Percentiles rank a stretch among this genome's conserved stretches.
phyloP scores from a whole-genome alignment of 2,888 invertebrate genomes.

The Unio pictorum region DNA sequence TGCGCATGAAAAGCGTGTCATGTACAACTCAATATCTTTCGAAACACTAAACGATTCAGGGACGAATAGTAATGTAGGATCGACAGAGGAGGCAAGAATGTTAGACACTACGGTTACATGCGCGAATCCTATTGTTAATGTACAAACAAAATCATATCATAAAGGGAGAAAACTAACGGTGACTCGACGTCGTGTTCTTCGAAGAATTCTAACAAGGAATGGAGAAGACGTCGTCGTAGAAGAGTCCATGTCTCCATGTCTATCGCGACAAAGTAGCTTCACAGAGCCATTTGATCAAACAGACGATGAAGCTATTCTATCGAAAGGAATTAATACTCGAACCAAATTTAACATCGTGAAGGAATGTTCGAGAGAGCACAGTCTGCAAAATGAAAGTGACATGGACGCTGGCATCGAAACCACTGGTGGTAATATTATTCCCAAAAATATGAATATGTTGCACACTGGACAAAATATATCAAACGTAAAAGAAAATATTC shows the following conservation, averaged over 20 bases:
- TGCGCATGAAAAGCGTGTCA: conserved; percentile 31
- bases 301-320: conserved; percentile 21
- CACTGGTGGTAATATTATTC: no score
- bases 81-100: no score
- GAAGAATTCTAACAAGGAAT: conserved; percentile 55
- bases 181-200: conserved; percentile 55
- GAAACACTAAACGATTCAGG: conserved; percentile 10
- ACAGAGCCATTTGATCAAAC: conserved; percentile 44
- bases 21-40: conserved; percentile 31
- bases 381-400: no score
- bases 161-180: conserved; percentile 50
- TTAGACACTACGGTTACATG: no score
- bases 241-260: conserved; percentile 47
- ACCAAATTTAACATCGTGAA: background rate
- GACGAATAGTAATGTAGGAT: conserved; percentile 3
- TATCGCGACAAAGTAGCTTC: conserved; percentile 50
- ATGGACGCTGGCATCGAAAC: no score
- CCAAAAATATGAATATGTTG: no score
- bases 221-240: conserved; percentile 59
- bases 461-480: no score
- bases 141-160: no score
- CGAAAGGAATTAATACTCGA: no score
- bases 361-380: background rate
- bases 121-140: no score
- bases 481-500: background rate